These are phyloP conservation scores for Drosophila demipolita DNA, from an alignment of 2,888 invertebrate species.

Conservation along the genomic window DNA sequence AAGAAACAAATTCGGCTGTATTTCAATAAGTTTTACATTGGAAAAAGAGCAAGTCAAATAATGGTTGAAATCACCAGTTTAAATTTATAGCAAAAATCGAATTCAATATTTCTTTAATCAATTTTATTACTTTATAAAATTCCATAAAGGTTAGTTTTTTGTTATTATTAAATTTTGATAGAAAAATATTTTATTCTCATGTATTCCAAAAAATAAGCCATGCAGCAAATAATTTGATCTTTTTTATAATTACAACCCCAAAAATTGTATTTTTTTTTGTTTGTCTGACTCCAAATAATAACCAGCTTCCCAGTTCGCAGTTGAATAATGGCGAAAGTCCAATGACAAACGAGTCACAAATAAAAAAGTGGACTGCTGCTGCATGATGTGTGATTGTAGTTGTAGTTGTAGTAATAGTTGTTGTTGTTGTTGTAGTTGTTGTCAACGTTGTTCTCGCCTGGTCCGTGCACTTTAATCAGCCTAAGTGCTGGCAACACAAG, in stretches of 20 bases:
- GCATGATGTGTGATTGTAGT: constrained; percentile 25
- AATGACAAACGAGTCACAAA: constrained; percentile 40
- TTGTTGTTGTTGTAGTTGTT: constrained; percentile 5
- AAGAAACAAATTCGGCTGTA: constrained; percentile 7
- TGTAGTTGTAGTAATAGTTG: constrained; percentile 26
- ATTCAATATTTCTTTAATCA: no score
- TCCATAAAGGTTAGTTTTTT: no score
- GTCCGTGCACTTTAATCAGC: constrained; percentile 76
- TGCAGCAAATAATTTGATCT: neutral
- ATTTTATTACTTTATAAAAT: no score
- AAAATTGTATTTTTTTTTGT: constrained; percentile 14
- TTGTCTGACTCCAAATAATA: constrained; percentile 36
- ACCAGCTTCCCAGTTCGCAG: constrained; percentile 41
- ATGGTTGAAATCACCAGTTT: neutral
- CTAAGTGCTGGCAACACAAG: constrained; percentile 63
- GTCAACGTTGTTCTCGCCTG: constrained; percentile 38
- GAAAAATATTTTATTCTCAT: neutral
- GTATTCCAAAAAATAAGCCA: neutral
- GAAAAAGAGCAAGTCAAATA: no score
- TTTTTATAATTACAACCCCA: neutral
- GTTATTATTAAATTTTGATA: neutral
- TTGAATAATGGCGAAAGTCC: constrained; percentile 57
- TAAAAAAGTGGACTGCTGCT: constrained; percentile 16
- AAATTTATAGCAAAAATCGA: neutral
- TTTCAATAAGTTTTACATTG: neutral